Base-by-base conservation (phyloP, 2,888 invertebrate species). In the Lordiphosa andalusiaca region DNA sequence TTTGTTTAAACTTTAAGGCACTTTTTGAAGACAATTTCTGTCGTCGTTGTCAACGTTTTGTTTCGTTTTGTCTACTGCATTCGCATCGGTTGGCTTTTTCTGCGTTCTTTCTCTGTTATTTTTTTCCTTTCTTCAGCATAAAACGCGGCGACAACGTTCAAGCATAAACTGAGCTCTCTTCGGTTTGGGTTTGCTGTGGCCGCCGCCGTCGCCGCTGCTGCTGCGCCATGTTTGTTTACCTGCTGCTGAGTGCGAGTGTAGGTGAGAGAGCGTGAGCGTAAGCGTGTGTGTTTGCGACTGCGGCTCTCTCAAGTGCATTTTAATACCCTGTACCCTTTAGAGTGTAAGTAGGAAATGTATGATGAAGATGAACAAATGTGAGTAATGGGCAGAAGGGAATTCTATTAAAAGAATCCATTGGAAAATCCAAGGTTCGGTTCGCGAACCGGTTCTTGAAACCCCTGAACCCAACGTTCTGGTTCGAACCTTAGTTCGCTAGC, bases 251-350 rank as follows among this genome's bases (percentile, higher is more conserved):
- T 57, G 41, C 42, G 25, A 12, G 41, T 16, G 47, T 19, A 12
- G 53, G 38, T 48, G 30, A 13, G 13, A 41, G 38, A 10, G 46
- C 38, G 37, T 35, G 30, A 21, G 36, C 38, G 37, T 37, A 19
- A 21, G 36, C 42, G 21, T 40, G 36, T 40, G 19, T 48, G 46
- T 47, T 33, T 30, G 44, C 50, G 59, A 38, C 65, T 44, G 42
- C 16, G 50, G 39, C 84, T 76, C 77, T 83, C 77, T 80, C 81
- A 83, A 77, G 84, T 77, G 84, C 84, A 77, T 83, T 77, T 75
- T 66, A 25, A 25, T 25, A 25, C 25, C 25, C 25, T 25, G 25
- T 7, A 25, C 25, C 25, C 25, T 25, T 25, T 25, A 3, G 3
- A 25, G n/a, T 6, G 7, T 25, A 7, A 7, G 25, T 7, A 2